Percentiles rank a stretch among this genome's conserved stretches.
phyloP scores from a whole-genome alignment of 2,113 vertebrate species.

The Heptranchias perlo region DNA sequence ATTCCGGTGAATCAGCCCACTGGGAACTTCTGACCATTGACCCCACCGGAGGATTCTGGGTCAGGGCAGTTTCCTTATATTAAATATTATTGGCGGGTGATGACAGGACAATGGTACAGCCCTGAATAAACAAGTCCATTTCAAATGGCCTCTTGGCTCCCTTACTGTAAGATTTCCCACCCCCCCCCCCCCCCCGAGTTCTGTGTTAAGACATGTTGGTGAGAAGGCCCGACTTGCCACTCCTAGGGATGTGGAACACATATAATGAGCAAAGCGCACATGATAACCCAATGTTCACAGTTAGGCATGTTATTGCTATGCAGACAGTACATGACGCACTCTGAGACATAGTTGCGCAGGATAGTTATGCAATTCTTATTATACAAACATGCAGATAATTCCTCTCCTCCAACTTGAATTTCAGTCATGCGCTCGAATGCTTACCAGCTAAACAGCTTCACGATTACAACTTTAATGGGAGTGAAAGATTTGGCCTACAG shows the following conservation, averaged over 20 bases:
- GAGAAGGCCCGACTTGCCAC: neutral
- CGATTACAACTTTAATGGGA: neutral
- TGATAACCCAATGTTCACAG: neutral
- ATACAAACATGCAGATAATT: neutral
- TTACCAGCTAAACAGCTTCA: neutral
- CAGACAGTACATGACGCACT: neutral
- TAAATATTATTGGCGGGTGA: neutral
- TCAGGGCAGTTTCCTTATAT: neutral
- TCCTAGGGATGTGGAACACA: neutral
- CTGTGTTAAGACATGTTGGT: neutral
- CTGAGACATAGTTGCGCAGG: neutral
- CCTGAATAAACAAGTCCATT: neutral
- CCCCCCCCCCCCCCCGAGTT: neutral
- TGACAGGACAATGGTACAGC: neutral
- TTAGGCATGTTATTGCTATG: neutral
- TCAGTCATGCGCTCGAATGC: neutral
- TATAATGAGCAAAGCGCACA: too few relatives aligned
- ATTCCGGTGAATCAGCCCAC: neutral
- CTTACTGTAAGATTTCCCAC: neutral
- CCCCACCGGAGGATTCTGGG: neutral
- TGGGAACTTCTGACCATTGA: neutral
- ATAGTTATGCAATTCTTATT: neutral
- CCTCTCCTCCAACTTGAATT: neutral
- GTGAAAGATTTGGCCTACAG: neutral
- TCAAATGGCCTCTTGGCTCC: neutral